These are phyloP conservation scores for Ischnus inquisitorius DNA, from an alignment of 2,888 invertebrate genomes.

Conservation along the genomic window DNA sequence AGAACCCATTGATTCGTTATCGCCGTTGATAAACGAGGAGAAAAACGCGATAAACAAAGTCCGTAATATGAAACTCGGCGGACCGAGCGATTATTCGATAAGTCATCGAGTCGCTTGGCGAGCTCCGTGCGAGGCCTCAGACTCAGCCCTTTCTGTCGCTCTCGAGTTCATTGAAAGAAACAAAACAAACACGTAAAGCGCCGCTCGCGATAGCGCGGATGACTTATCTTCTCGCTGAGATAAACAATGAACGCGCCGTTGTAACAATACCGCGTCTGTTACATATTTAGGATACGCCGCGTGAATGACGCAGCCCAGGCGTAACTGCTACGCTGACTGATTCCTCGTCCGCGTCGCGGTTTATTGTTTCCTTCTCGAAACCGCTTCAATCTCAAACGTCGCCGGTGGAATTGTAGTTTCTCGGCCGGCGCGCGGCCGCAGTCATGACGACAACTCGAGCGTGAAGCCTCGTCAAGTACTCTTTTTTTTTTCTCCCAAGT, in stretches of 20 bases:
- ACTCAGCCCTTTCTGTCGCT: not conserved
- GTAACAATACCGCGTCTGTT: not conserved
- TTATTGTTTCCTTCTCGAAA: conserved; percentile 49
- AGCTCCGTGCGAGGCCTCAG: not conserved
- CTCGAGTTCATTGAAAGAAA: not conserved
- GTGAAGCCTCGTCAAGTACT: conserved; percentile 44
- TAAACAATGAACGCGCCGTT: not conserved
- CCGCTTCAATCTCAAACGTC: conserved; percentile 6
- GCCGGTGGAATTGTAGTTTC: conserved; percentile 13
- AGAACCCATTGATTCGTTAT: not conserved
- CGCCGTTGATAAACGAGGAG: not conserved
- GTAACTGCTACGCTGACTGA: not conserved
- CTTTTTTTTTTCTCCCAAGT: not conserved
- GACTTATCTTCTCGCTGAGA: not conserved
- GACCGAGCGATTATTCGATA: no score
- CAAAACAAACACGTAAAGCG: not conserved
- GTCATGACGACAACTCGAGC: conserved; percentile 56
- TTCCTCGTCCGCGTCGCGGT: not conserved
- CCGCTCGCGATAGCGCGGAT: not conserved
- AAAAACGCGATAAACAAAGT: not conserved
- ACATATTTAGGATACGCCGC: not conserved
- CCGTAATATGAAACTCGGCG: no score
- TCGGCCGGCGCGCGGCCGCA: conserved; percentile 30
- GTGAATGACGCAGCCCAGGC: not conserved
- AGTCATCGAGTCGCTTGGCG: no score